Conservation (phyloP, 2,888 invertebrate genomes). For the Cheilosia variabilis region DNA sequence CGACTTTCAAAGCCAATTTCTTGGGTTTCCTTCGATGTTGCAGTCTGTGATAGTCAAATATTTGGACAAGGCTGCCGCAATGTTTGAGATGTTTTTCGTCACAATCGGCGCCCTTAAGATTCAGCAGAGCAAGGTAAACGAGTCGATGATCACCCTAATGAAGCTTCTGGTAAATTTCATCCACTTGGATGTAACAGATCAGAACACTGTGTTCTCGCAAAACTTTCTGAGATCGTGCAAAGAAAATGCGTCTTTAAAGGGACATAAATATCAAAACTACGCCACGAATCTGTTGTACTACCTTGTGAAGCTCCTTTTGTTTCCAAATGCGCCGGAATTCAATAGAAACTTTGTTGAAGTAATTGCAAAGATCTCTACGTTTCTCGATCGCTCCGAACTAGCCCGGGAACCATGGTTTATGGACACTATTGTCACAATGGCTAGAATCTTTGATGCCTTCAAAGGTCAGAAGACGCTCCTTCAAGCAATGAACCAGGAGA, state of each 20-base stretch:
- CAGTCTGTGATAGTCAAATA: slow-evolving; percentile 41
- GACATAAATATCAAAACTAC: slow-evolving; percentile 75
- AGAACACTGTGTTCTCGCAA: slow-evolving; percentile 50
- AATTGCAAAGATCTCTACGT: slow-evolving; percentile 77
- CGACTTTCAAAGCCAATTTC: slow-evolving; percentile 49
- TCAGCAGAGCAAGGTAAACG: neutral
- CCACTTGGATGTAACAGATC: slow-evolving; percentile 44
- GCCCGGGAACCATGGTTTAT: slow-evolving; percentile 79
- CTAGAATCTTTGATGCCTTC: slow-evolving; percentile 46
- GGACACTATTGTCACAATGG: slow-evolving; percentile 73
- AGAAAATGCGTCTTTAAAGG: slow-evolving; percentile 76
- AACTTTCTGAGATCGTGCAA: slow-evolving; percentile 77
- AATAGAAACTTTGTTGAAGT: slow-evolving; percentile 76
- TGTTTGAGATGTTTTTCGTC: slow-evolving; percentile 50
- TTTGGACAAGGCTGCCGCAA: neutral
- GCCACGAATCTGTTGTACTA: slow-evolving; percentile 78
- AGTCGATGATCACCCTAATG: slow-evolving; percentile 9
- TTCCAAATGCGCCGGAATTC: slow-evolving; percentile 74
- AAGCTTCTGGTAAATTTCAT: slow-evolving; percentile 43
- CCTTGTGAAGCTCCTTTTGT: slow-evolving; percentile 78
- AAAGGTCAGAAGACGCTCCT: slow-evolving; percentile 43
- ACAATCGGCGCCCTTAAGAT: slow-evolving; percentile 29
- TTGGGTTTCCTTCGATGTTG: slow-evolving; percentile 50
- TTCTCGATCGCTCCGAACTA: slow-evolving; percentile 77
- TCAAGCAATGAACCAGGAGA: slow-evolving; percentile 61